Evolutionary conservation across 64 coral and sea anemone species (phyloP).

Genomic region (Catalaphyllia jardinei): DNA sequence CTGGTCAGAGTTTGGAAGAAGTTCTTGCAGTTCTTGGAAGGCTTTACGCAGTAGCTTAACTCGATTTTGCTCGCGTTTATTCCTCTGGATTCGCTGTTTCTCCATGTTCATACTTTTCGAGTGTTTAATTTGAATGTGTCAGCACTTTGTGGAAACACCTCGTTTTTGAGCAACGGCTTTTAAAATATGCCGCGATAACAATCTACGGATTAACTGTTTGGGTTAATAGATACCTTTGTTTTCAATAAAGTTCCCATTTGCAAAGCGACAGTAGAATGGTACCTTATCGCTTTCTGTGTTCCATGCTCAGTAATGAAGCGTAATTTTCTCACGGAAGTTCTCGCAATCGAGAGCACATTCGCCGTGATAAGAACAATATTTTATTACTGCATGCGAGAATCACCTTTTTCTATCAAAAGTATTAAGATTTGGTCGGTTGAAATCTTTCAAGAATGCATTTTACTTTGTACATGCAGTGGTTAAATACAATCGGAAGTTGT

Average conservation of each 20-base stretch:
- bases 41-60: neutral
- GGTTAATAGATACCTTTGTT: conserved; percentile 1
- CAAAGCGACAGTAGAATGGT: neutral
- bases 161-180: neutral
- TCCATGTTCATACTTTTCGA: neutral
- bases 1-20: neutral
- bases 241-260: neutral
- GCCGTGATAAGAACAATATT: too few relatives aligned
- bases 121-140: neutral
- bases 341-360: neutral
- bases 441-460: neutral
- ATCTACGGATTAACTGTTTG: conserved; percentile 29
- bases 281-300: neutral
- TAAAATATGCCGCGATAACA: neutral
- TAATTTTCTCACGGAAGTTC: neutral
- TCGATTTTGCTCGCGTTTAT: neutral
- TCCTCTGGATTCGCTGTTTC: neutral
- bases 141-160: neutral
- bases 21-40: neutral
- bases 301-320: neutral
- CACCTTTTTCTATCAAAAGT: too few relatives aligned
- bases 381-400: too few relatives aligned
- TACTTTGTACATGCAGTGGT: neutral
- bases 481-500: conserved; percentile 32
- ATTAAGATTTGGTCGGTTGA: too few relatives aligned